Conservation (phyloP, 2,888 invertebrate species). For the Drosophila recens region DNA sequence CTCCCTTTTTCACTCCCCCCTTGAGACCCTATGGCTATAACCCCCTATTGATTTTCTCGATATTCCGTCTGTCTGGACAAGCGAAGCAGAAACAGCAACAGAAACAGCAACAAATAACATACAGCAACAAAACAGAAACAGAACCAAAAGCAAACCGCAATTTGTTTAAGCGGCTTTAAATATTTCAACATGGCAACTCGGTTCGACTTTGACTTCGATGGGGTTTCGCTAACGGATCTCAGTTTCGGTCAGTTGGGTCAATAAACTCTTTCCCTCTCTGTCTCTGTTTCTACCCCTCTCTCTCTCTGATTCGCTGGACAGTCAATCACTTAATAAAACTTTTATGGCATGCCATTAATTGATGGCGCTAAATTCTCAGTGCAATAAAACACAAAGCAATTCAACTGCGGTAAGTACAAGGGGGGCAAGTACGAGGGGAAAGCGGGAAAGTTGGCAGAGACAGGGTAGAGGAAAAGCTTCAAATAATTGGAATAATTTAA, state of each 20-base stretch:
- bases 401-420: not conserved
- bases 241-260: conserved; percentile 57
- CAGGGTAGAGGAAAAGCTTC: conserved; percentile 5
- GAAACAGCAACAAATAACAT: not conserved
- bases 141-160: conserved; percentile 68
- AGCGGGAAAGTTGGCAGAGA: not conserved
- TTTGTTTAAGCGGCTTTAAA: conserved; percentile 82
- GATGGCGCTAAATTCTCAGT: conserved; percentile 65
- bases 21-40: not conserved
- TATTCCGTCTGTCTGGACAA: conserved; percentile 29
- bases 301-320: conserved; percentile 46
- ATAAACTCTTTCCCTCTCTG: conserved; percentile 50
- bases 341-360: conserved; percentile 79
- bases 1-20: not conserved
- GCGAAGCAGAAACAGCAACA: conserved; percentile 14
- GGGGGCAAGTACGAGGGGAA: not conserved
- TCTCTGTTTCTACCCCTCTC: not conserved
- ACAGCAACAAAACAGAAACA: conserved; percentile 17
- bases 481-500: conserved; percentile 49
- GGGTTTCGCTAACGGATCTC: conserved; percentile 30
- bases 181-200: conserved; percentile 70
- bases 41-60: conserved; percentile 49
- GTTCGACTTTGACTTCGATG: conserved; percentile 20
- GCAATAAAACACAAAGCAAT: conserved; percentile 60
- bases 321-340: conserved; percentile 80